These are phyloP conservation scores for Allophyes oxyacanthae DNA, from an alignment of 2,888 invertebrate species.

Conservation along the genomic window DNA sequence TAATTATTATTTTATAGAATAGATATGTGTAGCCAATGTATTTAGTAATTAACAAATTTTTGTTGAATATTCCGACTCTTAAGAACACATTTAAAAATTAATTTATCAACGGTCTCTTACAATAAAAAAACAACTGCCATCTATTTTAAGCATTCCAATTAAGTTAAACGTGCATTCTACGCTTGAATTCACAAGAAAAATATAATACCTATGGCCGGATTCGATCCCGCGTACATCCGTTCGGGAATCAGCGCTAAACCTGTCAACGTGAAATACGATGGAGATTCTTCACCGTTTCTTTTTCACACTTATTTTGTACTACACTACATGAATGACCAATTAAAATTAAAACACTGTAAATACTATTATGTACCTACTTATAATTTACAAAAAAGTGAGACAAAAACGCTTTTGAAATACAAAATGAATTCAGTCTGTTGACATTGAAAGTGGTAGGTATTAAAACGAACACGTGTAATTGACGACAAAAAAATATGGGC, in stretches of 20 bases:
- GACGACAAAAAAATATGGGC: constrained; percentile 7
- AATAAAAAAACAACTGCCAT: constrained; percentile 25
- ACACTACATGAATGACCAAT: not conserved
- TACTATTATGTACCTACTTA: too few species aligned
- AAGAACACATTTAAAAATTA: constrained; percentile 11
- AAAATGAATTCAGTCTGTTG: constrained; percentile 9
- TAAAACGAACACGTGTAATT: constrained; percentile 19
- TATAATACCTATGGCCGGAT: constrained; percentile 33
- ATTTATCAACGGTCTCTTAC: constrained; percentile 13
- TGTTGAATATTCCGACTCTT: too few species aligned
- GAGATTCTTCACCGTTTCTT: not conserved
- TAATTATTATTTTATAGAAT: constrained; percentile 38
- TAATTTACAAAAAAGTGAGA: not conserved
- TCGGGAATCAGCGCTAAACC: constrained; percentile 14
- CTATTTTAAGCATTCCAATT: constrained; percentile 27
- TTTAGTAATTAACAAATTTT: constrained; percentile 25
- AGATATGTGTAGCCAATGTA: constrained; percentile 21
- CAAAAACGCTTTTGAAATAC: constrained; percentile 1
- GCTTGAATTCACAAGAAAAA: constrained; percentile 38
- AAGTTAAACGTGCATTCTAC: constrained; percentile 32
- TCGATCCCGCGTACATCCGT: constrained; percentile 38
- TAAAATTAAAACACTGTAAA: too few species aligned
- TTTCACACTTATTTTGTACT: not conserved
- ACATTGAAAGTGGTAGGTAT: constrained; percentile 24
- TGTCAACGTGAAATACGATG: constrained; percentile 10